Evolutionary conservation across 92 coral and sea anemone genomes (phyloP).

Genomic region (Siderastrea radians): DNA sequence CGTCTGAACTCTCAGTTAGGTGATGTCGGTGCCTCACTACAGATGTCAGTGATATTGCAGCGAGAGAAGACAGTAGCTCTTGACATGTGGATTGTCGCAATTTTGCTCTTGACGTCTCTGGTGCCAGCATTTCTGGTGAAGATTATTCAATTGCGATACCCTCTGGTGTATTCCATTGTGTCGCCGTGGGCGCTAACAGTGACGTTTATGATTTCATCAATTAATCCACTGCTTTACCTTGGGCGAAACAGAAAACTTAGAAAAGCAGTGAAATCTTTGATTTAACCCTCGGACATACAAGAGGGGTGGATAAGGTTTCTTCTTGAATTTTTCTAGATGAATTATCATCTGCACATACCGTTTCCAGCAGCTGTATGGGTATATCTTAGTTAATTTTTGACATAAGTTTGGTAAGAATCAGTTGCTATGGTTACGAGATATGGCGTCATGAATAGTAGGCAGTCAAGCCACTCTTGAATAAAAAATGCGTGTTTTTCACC

Average conservation of each 20-base stretch:
- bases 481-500: too few relatives aligned
- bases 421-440: too few relatives aligned
- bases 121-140: neutral
- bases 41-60: neutral
- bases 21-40: neutral
- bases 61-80: constrained; percentile 14
- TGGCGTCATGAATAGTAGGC: too few relatives aligned
- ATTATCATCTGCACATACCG: too few relatives aligned
- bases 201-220: neutral
- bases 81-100: too few relatives aligned
- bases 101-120: neutral
- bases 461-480: too few relatives aligned
- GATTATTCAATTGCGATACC: neutral
- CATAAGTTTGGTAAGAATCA: too few relatives aligned
- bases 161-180: neutral
- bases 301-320: too few relatives aligned
- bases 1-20: neutral
- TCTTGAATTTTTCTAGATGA: too few relatives aligned
- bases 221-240: constrained; percentile 6
- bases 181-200: constrained; percentile 2
- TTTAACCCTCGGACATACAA: too few relatives aligned
- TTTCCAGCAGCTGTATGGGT: too few relatives aligned
- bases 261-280: constrained; percentile 15
- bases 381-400: too few relatives aligned
- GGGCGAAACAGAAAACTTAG: neutral